Conservation (phyloP, 1,140 invertebrate species). For the Diploscapter pachys region DNA sequence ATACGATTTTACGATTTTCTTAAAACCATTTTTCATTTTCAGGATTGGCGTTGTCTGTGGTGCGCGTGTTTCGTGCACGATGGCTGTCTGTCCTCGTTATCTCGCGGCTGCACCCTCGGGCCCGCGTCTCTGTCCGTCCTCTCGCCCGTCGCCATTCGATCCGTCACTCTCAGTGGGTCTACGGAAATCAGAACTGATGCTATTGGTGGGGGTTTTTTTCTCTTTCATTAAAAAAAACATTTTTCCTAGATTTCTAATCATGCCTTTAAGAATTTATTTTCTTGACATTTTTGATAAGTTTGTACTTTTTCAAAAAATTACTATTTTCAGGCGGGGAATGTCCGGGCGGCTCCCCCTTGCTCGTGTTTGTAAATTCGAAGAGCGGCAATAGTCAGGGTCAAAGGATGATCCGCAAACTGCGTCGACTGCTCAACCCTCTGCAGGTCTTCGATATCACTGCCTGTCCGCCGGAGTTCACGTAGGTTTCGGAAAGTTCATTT, state of each 20-base stretch:
- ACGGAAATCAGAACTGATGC: constrained; percentile 12
- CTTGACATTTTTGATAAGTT: neutral
- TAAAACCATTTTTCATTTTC: constrained; percentile 1
- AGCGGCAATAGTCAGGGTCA: constrained; percentile 93
- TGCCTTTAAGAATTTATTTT: neutral
- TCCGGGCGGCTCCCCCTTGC: constrained; percentile 69
- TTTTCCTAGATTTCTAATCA: neutral
- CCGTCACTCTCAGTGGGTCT: constrained; percentile 62
- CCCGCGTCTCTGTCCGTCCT: constrained; percentile 83
- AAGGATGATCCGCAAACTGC: constrained; percentile 89
- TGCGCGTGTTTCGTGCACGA: constrained; percentile 63
- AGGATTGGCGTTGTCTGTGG: constrained; percentile 91
- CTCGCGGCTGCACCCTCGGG: constrained; percentile 65
- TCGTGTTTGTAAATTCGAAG: constrained; percentile 95
- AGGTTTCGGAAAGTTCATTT: constrained; percentile 53
- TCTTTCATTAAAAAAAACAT: neutral
- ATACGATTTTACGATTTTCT: constrained; percentile 2
- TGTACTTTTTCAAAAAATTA: neutral
- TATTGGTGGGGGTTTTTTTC: constrained; percentile 13
- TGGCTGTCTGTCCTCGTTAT: constrained; percentile 18
- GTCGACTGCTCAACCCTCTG: constrained; percentile 89
- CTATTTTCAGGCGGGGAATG: constrained; percentile 31
- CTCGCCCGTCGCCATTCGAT: constrained; percentile 84
- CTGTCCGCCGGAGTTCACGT: constrained; percentile 79
- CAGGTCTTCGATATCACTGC: constrained; percentile 94